Conservation (phyloP, 1,140 invertebrate species). For the Aporrectodea caliginosa region DNA sequence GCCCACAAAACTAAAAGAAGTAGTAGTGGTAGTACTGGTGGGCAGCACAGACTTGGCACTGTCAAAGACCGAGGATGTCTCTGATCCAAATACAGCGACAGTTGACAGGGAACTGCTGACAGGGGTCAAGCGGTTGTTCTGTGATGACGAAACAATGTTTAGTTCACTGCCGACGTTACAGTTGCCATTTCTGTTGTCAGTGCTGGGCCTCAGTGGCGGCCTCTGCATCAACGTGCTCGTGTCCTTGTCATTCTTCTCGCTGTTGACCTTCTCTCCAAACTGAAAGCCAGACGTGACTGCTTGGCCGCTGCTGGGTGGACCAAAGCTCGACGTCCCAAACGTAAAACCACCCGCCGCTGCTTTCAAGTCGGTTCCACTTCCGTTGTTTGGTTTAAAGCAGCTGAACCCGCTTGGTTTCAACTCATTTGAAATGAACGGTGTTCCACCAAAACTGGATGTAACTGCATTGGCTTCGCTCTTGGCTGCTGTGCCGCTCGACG, state of each 20-base stretch:
- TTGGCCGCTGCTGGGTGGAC: not conserved
- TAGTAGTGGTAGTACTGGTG: not conserved
- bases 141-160: not conserved
- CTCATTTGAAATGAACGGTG: not conserved
- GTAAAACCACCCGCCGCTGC: not conserved
- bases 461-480: no score
- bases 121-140: not conserved
- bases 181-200: not conserved
- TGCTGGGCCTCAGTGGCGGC: not conserved
- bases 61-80: not conserved
- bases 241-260: no score
- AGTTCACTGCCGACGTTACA: no score
- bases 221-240: not conserved
- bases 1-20: not conserved
- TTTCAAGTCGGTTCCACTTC: not conserved
- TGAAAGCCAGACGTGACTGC: not conserved
- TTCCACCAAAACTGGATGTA: no score
- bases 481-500: no score
- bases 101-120: no score
- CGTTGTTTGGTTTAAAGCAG: not conserved
- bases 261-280: not conserved
- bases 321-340: not conserved
- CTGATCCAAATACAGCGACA: no score
- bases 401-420: not conserved
- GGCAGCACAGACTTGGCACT: not conserved